Evolutionary conservation across 2,797 vertebrate species (phyloP).

Genomic region (Aplochiton taeniatus): DNA sequence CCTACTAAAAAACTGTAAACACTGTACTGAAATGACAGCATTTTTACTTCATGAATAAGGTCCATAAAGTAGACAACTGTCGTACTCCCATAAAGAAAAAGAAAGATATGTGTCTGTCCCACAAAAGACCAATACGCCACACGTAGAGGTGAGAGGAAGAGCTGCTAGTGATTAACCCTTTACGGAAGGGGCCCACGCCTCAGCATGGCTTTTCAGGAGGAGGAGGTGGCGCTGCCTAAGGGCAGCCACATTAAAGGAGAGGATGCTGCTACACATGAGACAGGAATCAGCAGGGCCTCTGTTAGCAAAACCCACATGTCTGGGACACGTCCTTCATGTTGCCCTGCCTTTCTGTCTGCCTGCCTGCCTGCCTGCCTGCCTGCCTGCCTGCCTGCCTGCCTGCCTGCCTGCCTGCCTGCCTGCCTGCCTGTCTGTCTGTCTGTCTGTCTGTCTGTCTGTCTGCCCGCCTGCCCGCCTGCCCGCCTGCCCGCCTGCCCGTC

Average conservation of each 20-base stretch:
- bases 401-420: too few species aligned
- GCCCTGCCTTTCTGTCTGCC: neutral
- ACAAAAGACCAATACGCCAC: neutral
- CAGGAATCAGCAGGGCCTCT: slow-evolving; percentile 83
- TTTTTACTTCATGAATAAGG: neutral
- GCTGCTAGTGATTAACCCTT: slow-evolving; percentile 80
- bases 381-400: neutral
- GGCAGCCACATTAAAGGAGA: too few species aligned
- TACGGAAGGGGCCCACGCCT: slow-evolving; percentile 73
- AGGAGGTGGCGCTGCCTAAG: too few species aligned
- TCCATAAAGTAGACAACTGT: neutral
- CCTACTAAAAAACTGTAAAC: neutral
- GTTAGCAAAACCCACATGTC: neutral
- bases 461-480: too few species aligned
- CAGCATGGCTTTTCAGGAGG: slow-evolving; percentile 56
- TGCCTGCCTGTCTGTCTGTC: too few species aligned
- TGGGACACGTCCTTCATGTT: neutral
- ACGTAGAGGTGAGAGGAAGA: slow-evolving; percentile 43
- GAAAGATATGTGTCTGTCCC: neutral
- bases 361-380: neutral
- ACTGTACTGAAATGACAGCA: neutral
- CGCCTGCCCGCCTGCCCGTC: too few species aligned
- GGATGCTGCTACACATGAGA: slow-evolving; percentile 85
- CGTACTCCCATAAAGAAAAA: neutral
- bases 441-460: too few species aligned